A percentile compares a stretch with the other conserved stretches of the same genome.
Conservation (phyloP, 2,888 invertebrate species). For the Leucozona laternaria region DNA sequence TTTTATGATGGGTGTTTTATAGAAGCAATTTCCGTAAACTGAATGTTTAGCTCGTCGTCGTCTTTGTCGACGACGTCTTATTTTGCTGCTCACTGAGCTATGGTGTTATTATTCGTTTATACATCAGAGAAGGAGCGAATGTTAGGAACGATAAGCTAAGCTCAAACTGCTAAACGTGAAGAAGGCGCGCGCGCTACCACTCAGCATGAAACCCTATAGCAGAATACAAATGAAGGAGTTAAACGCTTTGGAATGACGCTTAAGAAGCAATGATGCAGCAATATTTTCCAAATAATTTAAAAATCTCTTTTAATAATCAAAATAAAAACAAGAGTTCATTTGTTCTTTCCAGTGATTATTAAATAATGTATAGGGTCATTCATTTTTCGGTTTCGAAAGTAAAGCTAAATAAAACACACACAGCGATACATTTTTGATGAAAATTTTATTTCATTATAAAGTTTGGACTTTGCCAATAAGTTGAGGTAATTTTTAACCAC, state of each 20-base stretch:
- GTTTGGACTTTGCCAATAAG: too few species aligned
- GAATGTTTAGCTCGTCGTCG: slow-evolving; percentile 60
- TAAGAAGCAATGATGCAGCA: not conserved
- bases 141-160: slow-evolving; percentile 58
- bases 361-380: too few species aligned
- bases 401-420: too few species aligned
- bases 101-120: slow-evolving; percentile 64
- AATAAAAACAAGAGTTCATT: too few species aligned
- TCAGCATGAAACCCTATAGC: slow-evolving; percentile 14
- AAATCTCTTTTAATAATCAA: slow-evolving; percentile 21
- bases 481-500: too few species aligned
- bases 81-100: slow-evolving; percentile 43
- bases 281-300: slow-evolving; percentile 8
- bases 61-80: not conserved
- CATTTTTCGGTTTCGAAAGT: too few species aligned
- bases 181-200: slow-evolving; percentile 13
- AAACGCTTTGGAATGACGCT: slow-evolving; percentile 1
- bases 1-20: slow-evolving; percentile 81
- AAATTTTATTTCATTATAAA: too few species aligned
- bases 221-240: slow-evolving; percentile 64
- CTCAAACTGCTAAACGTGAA: slow-evolving; percentile 8
- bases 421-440: too few species aligned
- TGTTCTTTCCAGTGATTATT: too few species aligned
- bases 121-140: slow-evolving; percentile 36
- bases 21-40: slow-evolving; percentile 81